Evolutionary conservation across 2,797 vertebrate genomes (phyloP).

Genomic region (Tangara arthus): DNA sequence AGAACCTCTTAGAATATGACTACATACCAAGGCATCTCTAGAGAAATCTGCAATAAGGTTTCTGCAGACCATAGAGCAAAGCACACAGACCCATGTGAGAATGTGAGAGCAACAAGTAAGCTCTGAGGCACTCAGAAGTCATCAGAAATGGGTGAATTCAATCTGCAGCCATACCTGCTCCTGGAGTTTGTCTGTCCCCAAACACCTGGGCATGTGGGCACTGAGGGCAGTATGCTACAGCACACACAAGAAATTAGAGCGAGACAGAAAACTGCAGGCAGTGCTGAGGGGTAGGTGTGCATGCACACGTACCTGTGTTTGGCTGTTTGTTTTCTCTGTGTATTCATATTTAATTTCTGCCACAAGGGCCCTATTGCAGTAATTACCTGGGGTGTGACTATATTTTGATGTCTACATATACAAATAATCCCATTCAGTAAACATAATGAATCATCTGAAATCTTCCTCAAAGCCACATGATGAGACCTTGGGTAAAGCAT

Average conservation of each 20-base stretch:
- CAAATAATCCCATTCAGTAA: background rate
- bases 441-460: background rate
- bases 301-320: background rate
- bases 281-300: background rate
- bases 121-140: accelerated
- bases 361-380: background rate
- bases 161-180: background rate
- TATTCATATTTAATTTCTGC: background rate
- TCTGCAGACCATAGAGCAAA: background rate
- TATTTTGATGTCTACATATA: background rate
- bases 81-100: accelerated
- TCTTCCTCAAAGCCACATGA: background rate
- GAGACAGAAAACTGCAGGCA: background rate
- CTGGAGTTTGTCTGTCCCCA: background rate
- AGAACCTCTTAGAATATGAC: background rate
- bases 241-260: background rate
- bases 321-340: slow-evolving; percentile 2
- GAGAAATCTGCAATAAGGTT: background rate
- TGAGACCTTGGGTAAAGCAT: background rate
- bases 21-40: background rate
- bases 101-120: background rate
- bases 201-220: accelerated
- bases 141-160: background rate
- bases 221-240: background rate
- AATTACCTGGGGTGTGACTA: background rate